Conservation (phyloP, 1,140 invertebrate genomes). For the Dryas iulia region DNA sequence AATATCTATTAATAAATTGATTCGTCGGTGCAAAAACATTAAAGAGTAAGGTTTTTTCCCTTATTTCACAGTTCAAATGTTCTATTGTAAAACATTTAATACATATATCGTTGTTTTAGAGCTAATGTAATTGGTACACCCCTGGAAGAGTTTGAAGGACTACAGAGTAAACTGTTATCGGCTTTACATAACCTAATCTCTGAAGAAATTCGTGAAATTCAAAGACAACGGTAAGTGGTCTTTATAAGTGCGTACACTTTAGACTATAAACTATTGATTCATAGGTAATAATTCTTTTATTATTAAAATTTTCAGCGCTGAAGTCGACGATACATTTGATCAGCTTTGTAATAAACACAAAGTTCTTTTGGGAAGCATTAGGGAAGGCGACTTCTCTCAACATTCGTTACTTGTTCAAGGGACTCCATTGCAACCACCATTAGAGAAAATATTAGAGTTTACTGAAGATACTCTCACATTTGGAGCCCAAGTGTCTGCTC, state of each 20-base stretch:
- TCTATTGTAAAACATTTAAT: background rate
- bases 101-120: conserved; percentile 32
- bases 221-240: conserved; percentile 55
- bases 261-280: background rate
- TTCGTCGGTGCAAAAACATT: conserved; percentile 63
- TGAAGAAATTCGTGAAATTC: conserved; percentile 52
- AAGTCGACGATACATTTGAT: conserved; percentile 60
- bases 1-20: conserved; percentile 72
- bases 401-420: conserved; percentile 54
- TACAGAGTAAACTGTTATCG: conserved; percentile 55
- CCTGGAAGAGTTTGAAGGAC: conserved; percentile 56
- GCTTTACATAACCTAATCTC: conserved; percentile 59
- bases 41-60: conserved; percentile 60
- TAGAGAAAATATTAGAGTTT: conserved; percentile 65
- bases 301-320: conserved; percentile 48
- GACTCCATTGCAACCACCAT: conserved; percentile 62
- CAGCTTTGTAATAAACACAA: conserved; percentile 57
- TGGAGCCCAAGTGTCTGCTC: conserved; percentile 54
- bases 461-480: conserved; percentile 61
- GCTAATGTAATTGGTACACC: conserved; percentile 54
- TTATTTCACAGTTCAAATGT: background rate
- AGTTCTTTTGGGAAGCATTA: conserved; percentile 52
- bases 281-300: background rate
- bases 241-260: background rate
- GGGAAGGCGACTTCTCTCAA: conserved; percentile 49